Evolutionary conservation across 2,888 invertebrate genomes (phyloP), one percentile per base, ranked within the genome.

Genomic region (Machimus rusticus): DNA sequence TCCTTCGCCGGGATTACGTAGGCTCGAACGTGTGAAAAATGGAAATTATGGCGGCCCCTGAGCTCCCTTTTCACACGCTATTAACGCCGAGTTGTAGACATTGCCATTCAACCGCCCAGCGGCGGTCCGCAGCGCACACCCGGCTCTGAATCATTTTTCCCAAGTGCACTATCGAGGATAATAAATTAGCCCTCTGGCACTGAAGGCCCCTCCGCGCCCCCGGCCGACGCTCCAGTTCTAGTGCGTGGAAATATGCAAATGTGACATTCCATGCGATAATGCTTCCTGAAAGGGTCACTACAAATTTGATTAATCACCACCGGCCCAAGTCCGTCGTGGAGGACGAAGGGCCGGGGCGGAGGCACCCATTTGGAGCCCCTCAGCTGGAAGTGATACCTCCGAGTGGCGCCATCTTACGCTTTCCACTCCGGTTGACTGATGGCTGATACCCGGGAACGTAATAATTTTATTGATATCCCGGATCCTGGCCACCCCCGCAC

Each of bases 111-210:
- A 5, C 23, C 28, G 55, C 57, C 37, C 57, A 19, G 16, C 2
- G 23, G 66, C 66, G 66, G 28, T 66, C 12, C 23, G 66, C 66
- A 66, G 9, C 37, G 34, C 19, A 23, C 16, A 37, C 28, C 0
- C 23, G 39, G 23, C 66, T 8, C 66, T 66, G 66, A 66, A 66
- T 66, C 66, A 66, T 66, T 66, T 66, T 66, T 66, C 66, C 66
- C 66, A 66, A 66, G 66, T 85, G 85, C 74, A 74, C 43, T 85
- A 85, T 39, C 74, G 74, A 74, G 37, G 43, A 84, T 85, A 85
- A 85, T 85, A 85, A 85, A 85, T 85, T 85, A 85, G 85, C 85
- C 43, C 28, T 74, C 46, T 66, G 74, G 85, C 74, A 43, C 46
- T 85, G 57, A 85, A 43, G 74, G 85, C 74, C 23, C 74, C 74